These are phyloP conservation scores for Australoheros scitulus DNA, from an alignment of 2,113 vertebrate genomes.

Conservation along the genomic window DNA sequence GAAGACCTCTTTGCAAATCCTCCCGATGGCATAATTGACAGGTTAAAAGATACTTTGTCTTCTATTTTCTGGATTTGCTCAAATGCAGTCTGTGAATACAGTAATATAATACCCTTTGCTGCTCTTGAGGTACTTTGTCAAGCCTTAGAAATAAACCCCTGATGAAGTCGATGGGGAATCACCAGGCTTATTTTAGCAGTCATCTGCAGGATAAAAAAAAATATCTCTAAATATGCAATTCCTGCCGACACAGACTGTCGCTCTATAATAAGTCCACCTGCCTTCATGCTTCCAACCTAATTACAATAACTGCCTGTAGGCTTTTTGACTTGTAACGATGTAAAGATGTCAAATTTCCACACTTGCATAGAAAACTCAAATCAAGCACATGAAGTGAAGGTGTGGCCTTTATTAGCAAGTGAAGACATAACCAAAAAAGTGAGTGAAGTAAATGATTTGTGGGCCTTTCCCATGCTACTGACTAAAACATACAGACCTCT, in stretches of 20 bases:
- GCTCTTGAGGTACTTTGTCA: slow-evolving; percentile 1
- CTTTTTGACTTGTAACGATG: not conserved
- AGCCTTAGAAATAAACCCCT: not conserved
- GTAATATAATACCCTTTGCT: not conserved
- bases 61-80: not conserved
- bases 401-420: not conserved
- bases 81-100: not conserved
- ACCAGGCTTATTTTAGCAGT: slow-evolving; percentile 5
- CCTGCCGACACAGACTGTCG: no score
- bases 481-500: not conserved
- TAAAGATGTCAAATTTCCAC: not conserved
- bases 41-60: not conserved
- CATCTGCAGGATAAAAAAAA: not conserved
- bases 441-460: not conserved
- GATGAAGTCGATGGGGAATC: not conserved
- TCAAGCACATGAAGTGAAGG: not conserved
- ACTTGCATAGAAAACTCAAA: not conserved
- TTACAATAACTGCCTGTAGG: not conserved
- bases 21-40: not conserved
- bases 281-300: not conserved
- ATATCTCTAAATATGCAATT: not conserved
- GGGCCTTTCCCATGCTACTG: not conserved
- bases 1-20: not conserved
- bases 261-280: not conserved
- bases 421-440: not conserved